phyloP scores from a whole-genome alignment of 2,888 invertebrate species.

The Phaonia tiefii region DNA sequence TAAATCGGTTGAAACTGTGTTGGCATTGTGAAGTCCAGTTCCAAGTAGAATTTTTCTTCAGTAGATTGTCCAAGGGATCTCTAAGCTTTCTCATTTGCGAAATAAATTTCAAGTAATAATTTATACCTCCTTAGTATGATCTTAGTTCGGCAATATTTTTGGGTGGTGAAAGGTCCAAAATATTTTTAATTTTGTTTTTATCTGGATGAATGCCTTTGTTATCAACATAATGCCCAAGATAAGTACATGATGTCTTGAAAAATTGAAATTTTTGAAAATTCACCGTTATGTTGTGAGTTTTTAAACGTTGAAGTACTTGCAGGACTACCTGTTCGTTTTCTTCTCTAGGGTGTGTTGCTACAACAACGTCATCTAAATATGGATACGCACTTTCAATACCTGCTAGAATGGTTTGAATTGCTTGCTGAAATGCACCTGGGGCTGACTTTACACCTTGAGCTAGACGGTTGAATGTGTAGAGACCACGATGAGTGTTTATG shows the following conservation, averaged over 20 bases:
- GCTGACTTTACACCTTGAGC: constrained; percentile 64
- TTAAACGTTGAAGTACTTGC: constrained; percentile 33
- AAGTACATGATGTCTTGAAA: constrained; percentile 52
- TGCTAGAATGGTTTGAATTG: constrained; percentile 60
- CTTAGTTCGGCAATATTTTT: constrained; percentile 62
- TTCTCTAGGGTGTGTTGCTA: constrained; percentile 46
- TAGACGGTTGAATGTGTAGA: constrained; percentile 13
- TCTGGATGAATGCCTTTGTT: too few species aligned
- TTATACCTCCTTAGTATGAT: constrained; percentile 59
- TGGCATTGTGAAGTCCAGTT: constrained; percentile 55
- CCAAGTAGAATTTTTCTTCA: constrained; percentile 49
- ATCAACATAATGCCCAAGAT: constrained; percentile 23
- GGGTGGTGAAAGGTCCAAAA: constrained; percentile 54
- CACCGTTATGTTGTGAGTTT: constrained; percentile 10
- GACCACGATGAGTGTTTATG: constrained; percentile 62
- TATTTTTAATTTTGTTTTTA: too few species aligned
- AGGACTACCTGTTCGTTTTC: constrained; percentile 52
- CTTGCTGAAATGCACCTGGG: constrained; percentile 64
- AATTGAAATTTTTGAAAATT: constrained; percentile 61
- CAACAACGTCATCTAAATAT: constrained; percentile 66
- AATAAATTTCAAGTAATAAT: constrained; percentile 64
- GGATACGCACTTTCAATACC: constrained; percentile 49
- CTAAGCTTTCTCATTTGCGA: constrained; percentile 48
- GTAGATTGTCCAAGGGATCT: constrained; percentile 53
- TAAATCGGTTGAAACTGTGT: constrained; percentile 60